A percentile compares a stretch with the other conserved stretches of the same genome.
Conservation (phyloP, 53 echinoderm and acorn worm species). For the Zoroaster sp. region DNA sequence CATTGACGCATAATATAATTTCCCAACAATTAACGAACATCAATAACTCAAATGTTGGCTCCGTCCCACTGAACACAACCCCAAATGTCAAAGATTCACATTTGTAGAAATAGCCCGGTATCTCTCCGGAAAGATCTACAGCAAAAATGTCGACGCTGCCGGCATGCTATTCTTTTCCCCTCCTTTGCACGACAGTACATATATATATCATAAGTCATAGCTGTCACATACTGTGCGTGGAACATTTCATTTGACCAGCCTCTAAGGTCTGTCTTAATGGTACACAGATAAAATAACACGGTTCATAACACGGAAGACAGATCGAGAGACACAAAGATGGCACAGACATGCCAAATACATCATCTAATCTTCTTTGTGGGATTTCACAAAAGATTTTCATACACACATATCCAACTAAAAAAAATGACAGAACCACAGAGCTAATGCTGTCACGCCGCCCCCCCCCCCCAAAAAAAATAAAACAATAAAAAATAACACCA, state of each 20-base stretch:
- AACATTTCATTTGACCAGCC: conserved; percentile 6
- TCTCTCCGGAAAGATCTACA: background rate
- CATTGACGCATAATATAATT: background rate
- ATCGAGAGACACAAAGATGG: background rate
- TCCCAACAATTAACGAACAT: background rate
- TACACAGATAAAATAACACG: conserved; percentile 30
- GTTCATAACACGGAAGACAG: background rate
- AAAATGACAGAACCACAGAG: no score
- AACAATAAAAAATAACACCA: no score
- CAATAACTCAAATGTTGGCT: background rate
- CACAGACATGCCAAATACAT: no score
- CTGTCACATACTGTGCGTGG: background rate
- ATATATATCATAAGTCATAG: background rate
- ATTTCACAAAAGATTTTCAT: no score
- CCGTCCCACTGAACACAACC: background rate
- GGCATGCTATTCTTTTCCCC: background rate
- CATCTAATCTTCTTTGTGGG: no score
- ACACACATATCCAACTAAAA: no score
- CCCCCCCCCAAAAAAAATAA: no score
- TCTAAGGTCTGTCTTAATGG: background rate
- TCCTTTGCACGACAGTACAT: background rate
- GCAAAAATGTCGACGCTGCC: conserved; percentile 14
- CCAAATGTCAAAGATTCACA: background rate
- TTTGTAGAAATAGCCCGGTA: background rate
- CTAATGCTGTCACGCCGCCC: no score